Evolutionary conservation across 2,797 vertebrate species (phyloP).

Genomic region (Xenops minutus): DNA sequence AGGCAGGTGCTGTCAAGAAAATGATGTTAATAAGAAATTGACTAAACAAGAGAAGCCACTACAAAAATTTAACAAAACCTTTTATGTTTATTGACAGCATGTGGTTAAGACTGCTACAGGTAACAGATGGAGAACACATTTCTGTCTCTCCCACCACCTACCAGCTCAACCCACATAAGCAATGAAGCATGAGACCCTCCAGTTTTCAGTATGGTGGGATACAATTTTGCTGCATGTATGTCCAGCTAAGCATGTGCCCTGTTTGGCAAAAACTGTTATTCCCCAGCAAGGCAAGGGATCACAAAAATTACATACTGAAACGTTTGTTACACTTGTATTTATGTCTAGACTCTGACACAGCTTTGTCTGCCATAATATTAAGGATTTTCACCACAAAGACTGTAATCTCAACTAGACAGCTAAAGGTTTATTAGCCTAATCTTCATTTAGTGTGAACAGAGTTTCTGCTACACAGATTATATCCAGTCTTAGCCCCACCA

Average conservation of each 20-base stretch:
- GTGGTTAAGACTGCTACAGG: neutral
- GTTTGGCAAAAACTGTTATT: neutral
- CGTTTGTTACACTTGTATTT: neutral
- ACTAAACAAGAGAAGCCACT: neutral
- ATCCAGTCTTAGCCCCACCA: neutral
- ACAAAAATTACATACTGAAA: neutral
- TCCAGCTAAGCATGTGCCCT: neutral
- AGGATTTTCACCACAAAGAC: neutral
- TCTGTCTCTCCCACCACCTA: neutral
- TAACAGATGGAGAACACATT: neutral
- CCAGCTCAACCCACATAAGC: neutral
- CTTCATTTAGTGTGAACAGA: neutral
- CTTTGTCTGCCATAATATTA: neutral
- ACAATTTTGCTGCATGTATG: neutral
- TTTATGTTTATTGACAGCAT: conserved; percentile 11
- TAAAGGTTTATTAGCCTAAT: neutral
- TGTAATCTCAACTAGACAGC: neutral
- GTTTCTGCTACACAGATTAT: neutral
- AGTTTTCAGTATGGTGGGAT: neutral
- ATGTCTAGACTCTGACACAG: neutral
- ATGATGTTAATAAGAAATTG: neutral
- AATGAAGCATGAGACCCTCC: neutral
- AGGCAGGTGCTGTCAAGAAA: neutral
- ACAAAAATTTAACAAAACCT: neutral
- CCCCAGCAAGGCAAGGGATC: neutral